These are phyloP conservation scores for Autographa pulchrina DNA, from an alignment of 2,888 invertebrate species.

Conservation along the genomic window DNA sequence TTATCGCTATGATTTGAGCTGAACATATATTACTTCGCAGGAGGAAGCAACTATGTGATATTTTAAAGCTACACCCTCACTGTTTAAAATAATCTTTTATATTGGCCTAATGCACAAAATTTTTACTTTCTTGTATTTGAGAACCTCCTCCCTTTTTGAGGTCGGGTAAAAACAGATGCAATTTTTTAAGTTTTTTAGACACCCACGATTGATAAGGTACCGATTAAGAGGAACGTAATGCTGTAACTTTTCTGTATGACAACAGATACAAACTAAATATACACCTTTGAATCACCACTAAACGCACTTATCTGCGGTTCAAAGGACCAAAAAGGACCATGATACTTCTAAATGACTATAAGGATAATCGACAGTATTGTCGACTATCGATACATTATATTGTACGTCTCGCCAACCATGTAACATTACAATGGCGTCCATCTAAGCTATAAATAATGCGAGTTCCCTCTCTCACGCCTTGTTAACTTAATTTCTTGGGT, in stretches of 20 bases:
- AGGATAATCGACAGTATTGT: neutral
- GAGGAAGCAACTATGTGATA: no score
- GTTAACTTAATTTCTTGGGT: conserved; percentile 68
- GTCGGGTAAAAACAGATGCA: no score
- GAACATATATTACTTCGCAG: neutral
- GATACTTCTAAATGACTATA: neutral
- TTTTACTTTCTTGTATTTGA: no score
- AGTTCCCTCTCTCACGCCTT: conserved; percentile 58
- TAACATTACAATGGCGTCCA: conserved; percentile 31
- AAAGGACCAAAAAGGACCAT: no score
- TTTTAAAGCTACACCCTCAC: no score
- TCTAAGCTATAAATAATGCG: conserved; percentile 64
- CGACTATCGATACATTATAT: neutral
- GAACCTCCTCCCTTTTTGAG: no score
- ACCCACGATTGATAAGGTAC: no score
- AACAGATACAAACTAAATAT: neutral
- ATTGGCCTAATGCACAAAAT: no score
- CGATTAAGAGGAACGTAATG: no score
- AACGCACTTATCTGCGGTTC: neutral
- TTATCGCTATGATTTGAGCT: no score
- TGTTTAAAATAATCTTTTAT: no score
- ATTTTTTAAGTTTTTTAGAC: no score
- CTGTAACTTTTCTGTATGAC: neutral
- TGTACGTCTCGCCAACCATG: conserved; percentile 28
- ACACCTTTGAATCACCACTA: neutral